These are phyloP conservation scores for Diarsia mendica DNA, from an alignment of 2,888 invertebrate species.

Conservation along the genomic window DNA sequence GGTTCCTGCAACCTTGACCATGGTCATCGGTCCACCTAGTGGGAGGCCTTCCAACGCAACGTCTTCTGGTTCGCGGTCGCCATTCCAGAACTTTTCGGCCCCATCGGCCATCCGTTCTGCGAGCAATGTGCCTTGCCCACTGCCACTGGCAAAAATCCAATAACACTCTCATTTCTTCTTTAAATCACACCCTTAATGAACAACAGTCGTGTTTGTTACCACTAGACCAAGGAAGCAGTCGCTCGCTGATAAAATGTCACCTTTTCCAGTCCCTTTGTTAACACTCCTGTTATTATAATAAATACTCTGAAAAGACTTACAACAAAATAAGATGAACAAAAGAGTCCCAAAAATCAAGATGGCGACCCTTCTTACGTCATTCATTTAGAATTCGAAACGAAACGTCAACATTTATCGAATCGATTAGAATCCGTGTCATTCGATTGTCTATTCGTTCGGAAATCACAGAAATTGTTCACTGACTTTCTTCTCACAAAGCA, in stretches of 20 bases:
- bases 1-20: no score
- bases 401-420: slow-evolving; percentile 27
- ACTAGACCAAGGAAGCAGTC: no score
- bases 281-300: neutral
- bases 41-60: no score
- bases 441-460: slow-evolving; percentile 26
- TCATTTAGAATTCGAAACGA: slow-evolving; percentile 23
- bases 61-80: no score
- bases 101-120: no score
- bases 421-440: slow-evolving; percentile 11
- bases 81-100: no score
- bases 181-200: no score
- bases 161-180: no score
- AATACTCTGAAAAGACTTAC: neutral
- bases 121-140: no score
- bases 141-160: no score
- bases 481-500: slow-evolving; percentile 20
- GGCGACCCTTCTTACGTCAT: slow-evolving; percentile 25
- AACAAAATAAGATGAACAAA: neutral
- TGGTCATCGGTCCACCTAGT: no score
- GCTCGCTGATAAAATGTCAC: neutral
- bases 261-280: neutral
- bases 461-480: slow-evolving; percentile 39
- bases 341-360: slow-evolving; percentile 6
- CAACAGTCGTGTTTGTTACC: no score